phyloP scores from a whole-genome alignment of 2,888 invertebrate genomes.

The Amorpha juglandis region DNA sequence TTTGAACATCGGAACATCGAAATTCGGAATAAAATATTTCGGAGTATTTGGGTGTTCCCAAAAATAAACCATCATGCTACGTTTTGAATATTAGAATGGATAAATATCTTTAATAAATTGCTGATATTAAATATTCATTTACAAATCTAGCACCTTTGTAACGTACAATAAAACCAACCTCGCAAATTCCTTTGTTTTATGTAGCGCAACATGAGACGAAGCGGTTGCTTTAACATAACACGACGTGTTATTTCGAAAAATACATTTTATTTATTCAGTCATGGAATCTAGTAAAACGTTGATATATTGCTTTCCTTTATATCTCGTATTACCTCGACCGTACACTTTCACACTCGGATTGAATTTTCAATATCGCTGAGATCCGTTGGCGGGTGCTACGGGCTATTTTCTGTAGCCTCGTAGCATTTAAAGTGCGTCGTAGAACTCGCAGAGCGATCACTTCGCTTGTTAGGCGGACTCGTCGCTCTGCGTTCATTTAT shows the following conservation, averaged over 20 bases:
- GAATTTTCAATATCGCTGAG: constrained; percentile 37
- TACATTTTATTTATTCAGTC: not conserved
- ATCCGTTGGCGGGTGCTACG: constrained; percentile 38
- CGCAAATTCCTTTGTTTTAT: not conserved
- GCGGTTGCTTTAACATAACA: not conserved
- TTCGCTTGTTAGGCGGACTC: constrained; percentile 12
- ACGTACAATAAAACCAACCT: not conserved
- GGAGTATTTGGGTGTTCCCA: too few relatives aligned
- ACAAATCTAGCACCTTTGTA: not conserved
- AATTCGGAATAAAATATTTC: too few relatives aligned
- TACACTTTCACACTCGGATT: constrained; percentile 38
- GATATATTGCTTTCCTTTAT: not conserved
- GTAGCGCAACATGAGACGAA: not conserved
- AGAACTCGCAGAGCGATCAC: constrained; percentile 5
- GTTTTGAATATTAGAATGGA: not conserved
- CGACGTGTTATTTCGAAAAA: not conserved
- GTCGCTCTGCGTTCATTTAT: constrained; percentile 15
- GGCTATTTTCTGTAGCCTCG: constrained; percentile 37
- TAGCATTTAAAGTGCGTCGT: constrained; percentile 25
- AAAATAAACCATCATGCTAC: not conserved
- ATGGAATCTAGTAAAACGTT: not conserved
- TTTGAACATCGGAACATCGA: too few relatives aligned
- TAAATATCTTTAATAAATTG: not conserved
- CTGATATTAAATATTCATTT: not conserved
- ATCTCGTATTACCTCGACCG: constrained; percentile 22